Evolutionary conservation across 2,888 invertebrate genomes (phyloP).

Genomic region (Lamellibrachia columna): DNA sequence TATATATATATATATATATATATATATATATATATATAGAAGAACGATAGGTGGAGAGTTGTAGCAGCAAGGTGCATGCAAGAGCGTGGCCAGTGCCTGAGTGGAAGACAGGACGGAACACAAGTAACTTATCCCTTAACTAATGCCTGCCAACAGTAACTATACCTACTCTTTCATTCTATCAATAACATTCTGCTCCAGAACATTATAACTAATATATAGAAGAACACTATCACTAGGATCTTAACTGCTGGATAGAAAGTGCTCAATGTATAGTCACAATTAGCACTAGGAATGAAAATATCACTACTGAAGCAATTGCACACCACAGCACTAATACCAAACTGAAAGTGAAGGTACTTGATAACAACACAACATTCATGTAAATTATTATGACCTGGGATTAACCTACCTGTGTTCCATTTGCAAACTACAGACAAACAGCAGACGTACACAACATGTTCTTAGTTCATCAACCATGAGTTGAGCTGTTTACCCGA

Average conservation of each 20-base stretch:
- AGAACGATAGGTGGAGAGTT: no score
- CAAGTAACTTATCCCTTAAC: not conserved
- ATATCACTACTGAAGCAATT: not conserved
- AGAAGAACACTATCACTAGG: not conserved
- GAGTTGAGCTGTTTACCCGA: not conserved
- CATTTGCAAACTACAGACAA: conserved; percentile 5
- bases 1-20: not conserved
- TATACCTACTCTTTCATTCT: not conserved
- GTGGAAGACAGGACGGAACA: not conserved
- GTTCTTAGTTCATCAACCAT: not conserved
- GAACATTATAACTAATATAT: not conserved
- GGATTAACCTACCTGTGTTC: conserved; percentile 1
- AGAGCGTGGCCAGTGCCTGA: not conserved
- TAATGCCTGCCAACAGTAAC: not conserved
- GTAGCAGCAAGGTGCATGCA: no score
- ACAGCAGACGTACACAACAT: not conserved
- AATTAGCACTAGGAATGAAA: not conserved
- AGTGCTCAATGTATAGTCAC: not conserved
- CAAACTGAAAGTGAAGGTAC: not conserved
- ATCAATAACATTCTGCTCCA: not conserved
- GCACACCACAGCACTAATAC: not conserved
- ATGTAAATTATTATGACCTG: not conserved
- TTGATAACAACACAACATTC: not conserved
- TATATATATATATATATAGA: not conserved
- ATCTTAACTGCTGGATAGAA: not conserved